Percentiles rank a stretch among this genome's conserved stretches.
Evolutionary conservation across 1,140 invertebrate species (phyloP).

Genomic region (Bombus ignitus): DNA sequence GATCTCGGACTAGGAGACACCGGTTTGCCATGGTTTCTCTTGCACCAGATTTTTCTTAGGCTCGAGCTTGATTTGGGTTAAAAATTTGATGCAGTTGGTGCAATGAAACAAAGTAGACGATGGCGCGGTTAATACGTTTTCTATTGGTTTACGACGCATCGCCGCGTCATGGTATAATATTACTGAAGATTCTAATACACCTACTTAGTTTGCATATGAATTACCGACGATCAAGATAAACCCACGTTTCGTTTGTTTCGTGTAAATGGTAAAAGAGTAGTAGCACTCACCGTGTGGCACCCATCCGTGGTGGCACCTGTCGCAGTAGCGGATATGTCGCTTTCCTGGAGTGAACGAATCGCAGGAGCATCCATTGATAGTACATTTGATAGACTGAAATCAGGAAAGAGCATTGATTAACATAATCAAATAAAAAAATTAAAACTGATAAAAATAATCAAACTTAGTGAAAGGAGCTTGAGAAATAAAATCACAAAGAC

Average conservation of each 20-base stretch:
- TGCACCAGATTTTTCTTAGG: background rate
- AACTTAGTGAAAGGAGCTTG: background rate
- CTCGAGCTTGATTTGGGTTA: background rate
- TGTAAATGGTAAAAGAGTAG: background rate
- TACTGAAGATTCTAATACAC: background rate
- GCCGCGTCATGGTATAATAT: too few relatives aligned
- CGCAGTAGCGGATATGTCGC: slow-evolving; percentile 87
- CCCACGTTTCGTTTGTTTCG: background rate
- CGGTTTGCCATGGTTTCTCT: background rate
- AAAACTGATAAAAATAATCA: too few relatives aligned
- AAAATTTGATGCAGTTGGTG: background rate
- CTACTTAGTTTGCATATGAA: background rate
- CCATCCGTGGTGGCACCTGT: slow-evolving; percentile 90
- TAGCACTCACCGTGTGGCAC: slow-evolving; percentile 89
- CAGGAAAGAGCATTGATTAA: background rate
- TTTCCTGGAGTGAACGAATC: slow-evolving; percentile 91
- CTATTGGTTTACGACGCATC: background rate
- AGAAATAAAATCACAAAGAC: too few relatives aligned
- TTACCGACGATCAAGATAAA: background rate
- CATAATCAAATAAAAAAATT: too few relatives aligned
- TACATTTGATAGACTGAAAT: slow-evolving; percentile 88
- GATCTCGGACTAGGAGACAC: background rate
- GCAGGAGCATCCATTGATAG: slow-evolving; percentile 87
- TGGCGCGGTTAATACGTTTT: background rate
- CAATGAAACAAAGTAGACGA: too few relatives aligned